Conservation (phyloP, 1,140 invertebrate genomes). For the Penaeus japonicus region DNA sequence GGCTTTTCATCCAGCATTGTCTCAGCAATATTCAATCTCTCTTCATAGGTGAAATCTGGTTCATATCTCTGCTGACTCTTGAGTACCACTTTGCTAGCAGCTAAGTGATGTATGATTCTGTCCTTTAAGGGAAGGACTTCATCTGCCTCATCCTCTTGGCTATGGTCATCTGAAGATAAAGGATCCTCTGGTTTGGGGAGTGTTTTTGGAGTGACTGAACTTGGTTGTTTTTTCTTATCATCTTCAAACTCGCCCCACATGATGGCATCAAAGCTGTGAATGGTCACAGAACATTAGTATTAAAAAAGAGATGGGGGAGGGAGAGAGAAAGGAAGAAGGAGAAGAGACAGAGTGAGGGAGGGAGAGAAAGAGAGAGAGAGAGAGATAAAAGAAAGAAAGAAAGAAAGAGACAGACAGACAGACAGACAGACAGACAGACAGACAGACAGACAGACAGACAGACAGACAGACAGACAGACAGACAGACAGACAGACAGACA, state of each 20-base stretch:
- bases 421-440: too few species aligned
- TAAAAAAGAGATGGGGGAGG: background rate
- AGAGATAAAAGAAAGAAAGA: too few species aligned
- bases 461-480: too few species aligned
- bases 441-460: too few species aligned
- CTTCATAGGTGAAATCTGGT: slow-evolving; percentile 39
- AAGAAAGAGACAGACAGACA: too few species aligned
- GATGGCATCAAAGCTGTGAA: background rate
- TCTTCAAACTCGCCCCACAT: slow-evolving; percentile 40
- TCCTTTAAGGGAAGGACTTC: slow-evolving; percentile 23
- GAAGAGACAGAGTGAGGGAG: too few species aligned
- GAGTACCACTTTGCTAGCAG: slow-evolving; percentile 24
- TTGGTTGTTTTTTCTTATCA: background rate
- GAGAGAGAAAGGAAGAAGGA: background rate
- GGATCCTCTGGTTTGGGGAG: background rate
- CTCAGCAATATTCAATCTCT: slow-evolving; percentile 27
- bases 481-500: too few species aligned
- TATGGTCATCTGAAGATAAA: background rate
- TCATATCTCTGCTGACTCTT: slow-evolving; percentile 49
- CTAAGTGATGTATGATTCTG: slow-evolving; percentile 25
- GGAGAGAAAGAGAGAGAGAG: too few species aligned
- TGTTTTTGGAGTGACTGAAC: background rate
- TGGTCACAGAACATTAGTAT: background rate
- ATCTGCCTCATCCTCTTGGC: background rate
- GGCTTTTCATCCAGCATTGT: slow-evolving; percentile 32